Conservation (phyloP, 2,113 vertebrate genomes). For the Cettia cetti region DNA sequence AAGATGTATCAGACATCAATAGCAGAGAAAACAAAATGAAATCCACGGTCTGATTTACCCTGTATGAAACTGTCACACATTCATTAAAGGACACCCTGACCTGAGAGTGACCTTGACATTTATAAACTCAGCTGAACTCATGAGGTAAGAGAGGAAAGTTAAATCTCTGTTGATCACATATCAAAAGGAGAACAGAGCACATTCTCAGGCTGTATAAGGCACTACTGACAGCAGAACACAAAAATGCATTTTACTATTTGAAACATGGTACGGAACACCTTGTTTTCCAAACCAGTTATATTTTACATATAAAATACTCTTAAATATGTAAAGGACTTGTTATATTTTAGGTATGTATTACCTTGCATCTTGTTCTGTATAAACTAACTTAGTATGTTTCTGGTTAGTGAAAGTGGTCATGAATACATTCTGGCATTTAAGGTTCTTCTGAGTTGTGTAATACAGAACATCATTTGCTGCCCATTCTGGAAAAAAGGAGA, state of each 20-base stretch:
- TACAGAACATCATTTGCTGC: slow-evolving; percentile 84
- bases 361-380: slow-evolving; percentile 86
- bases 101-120: slow-evolving; percentile 62
- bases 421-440: slow-evolving; percentile 83
- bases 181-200: not conserved
- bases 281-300: not conserved
- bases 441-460: slow-evolving; percentile 84
- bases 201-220: not conserved
- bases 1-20: slow-evolving; percentile 53
- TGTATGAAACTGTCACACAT: slow-evolving; percentile 37
- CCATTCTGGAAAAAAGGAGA: slow-evolving; percentile 83
- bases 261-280: not conserved
- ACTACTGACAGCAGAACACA: not conserved
- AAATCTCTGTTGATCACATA: slow-evolving; percentile 36
- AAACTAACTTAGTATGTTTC: slow-evolving; percentile 75
- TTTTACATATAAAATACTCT: not conserved
- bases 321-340: not conserved
- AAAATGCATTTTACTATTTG: not conserved
- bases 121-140: slow-evolving; percentile 53
- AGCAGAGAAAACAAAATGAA: slow-evolving; percentile 47
- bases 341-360: slow-evolving; percentile 62
- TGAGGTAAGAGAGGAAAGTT: slow-evolving; percentile 35
- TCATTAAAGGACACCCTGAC: slow-evolving; percentile 59
- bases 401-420: slow-evolving; percentile 77
- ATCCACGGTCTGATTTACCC: slow-evolving; percentile 14